Conservation (phyloP, 2,888 invertebrate species). For the Troides helena region DNA sequence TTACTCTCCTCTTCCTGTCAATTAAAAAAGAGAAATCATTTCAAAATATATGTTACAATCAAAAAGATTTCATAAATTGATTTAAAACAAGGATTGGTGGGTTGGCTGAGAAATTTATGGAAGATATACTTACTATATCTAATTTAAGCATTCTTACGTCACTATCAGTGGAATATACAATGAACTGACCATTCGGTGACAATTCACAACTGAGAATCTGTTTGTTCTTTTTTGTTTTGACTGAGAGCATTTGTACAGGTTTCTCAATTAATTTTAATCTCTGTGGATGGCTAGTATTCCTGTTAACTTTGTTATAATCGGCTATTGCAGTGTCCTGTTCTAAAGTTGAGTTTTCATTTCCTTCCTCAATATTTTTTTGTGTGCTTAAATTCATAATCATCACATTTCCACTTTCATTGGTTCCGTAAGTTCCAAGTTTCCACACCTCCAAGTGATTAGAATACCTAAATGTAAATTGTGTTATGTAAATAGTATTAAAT, state of each 20-base stretch:
- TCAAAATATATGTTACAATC: neutral
- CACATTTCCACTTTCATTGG: conserved; percentile 80
- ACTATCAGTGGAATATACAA: conserved; percentile 87
- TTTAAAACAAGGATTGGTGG: neutral
- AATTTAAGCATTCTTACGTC: conserved; percentile 85
- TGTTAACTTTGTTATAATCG: conserved; percentile 44
- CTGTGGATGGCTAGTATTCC: conserved; percentile 43
- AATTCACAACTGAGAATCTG: conserved; percentile 85
- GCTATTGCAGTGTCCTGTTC: conserved; percentile 59
- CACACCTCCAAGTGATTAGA: conserved; percentile 76
- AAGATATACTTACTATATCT: conserved; percentile 67
- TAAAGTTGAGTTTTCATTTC: conserved; percentile 41
- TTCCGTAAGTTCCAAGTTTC: conserved; percentile 76
- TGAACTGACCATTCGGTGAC: conserved; percentile 84
- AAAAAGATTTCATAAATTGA: neutral
- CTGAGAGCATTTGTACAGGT: conserved; percentile 84
- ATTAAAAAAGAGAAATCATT: conserved; percentile 5
- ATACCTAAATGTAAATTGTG: conserved; percentile 55
- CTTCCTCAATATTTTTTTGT: conserved; percentile 37
- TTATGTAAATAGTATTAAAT: no score
- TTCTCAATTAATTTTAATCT: conserved; percentile 68
- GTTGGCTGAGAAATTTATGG: neutral
- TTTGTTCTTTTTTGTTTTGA: conserved; percentile 83
- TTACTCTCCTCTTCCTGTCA: conserved; percentile 61
- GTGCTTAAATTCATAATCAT: conserved; percentile 43